Conservation (phyloP, 2,797 vertebrate species). For the Rhabdomys pumilio region DNA sequence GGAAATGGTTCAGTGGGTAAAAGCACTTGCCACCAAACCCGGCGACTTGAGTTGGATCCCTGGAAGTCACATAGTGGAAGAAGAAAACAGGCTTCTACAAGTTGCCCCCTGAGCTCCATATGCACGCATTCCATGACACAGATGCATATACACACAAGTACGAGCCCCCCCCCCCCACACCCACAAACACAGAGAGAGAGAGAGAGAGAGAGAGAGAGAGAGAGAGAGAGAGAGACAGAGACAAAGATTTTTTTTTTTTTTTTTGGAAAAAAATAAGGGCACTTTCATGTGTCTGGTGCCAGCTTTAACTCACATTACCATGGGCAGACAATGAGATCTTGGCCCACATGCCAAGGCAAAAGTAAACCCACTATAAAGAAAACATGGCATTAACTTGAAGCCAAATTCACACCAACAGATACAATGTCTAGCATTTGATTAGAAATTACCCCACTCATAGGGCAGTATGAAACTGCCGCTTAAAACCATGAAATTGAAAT, state of each 20-base stretch:
- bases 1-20: background rate
- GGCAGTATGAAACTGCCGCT: background rate
- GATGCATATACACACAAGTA: no score
- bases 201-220: background rate
- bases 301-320: background rate
- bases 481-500: slow-evolving; percentile 11
- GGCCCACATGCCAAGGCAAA: background rate
- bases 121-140: background rate
- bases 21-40: background rate
- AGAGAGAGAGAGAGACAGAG: background rate
- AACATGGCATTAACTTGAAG: background rate
- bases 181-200: background rate
- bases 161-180: background rate
- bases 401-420: background rate
- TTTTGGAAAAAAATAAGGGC: background rate
- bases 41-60: background rate
- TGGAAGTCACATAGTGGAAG: background rate
- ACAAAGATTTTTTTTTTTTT: background rate
- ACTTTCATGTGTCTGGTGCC: background rate
- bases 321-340: background rate
- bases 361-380: background rate
- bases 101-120: background rate
- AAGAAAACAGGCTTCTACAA: background rate
- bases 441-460: background rate
- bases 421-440: background rate